Conservation (phyloP, 1,140 invertebrate genomes). For the Macrobrachium nipponense region DNA sequence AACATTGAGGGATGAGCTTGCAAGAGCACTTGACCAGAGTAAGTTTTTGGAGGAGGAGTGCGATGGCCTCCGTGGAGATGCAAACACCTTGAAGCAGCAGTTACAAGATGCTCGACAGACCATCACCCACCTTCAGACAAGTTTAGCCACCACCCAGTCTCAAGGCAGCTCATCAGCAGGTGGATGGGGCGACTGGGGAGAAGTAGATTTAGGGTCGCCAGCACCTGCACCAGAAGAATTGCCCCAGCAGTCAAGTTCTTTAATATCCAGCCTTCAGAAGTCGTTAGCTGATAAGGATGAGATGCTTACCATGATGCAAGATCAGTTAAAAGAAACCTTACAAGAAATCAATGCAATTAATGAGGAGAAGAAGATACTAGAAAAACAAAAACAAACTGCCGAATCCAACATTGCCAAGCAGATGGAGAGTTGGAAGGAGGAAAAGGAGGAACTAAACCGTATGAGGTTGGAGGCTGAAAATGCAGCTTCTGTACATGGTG, state of each 20-base stretch:
- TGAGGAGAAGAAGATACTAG: conserved; percentile 55
- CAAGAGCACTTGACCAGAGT: conserved; percentile 21
- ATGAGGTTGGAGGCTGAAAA: conserved; percentile 12
- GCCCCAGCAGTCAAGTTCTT: conserved; percentile 1
- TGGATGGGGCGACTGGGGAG: conserved; percentile 53
- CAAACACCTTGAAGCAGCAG: conserved; percentile 42
- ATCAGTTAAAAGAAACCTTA: conserved; percentile 49
- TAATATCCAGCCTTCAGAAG: conserved; percentile 39
- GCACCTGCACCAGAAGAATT: background rate
- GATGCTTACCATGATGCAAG: conserved; percentile 53
- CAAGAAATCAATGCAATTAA: conserved; percentile 44
- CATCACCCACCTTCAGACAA: conserved; percentile 61
- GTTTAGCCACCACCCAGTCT: conserved; percentile 39
- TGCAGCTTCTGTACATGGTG: background rate
- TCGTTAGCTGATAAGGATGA: conserved; percentile 58
- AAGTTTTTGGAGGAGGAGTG: conserved; percentile 45
- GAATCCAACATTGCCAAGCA: conserved; percentile 36
- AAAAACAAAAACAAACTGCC: conserved; percentile 34
- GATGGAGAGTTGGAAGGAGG: conserved; percentile 36
- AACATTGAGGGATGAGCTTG: conserved; percentile 20
- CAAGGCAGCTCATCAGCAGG: background rate
- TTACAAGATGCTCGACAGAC: conserved; percentile 58
- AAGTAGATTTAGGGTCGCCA: conserved; percentile 59
- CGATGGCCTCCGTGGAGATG: conserved; percentile 18
- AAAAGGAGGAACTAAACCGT: conserved; percentile 26